Base-by-base conservation (phyloP, 2,888 invertebrate species). In the Aleiodes alternator region DNA sequence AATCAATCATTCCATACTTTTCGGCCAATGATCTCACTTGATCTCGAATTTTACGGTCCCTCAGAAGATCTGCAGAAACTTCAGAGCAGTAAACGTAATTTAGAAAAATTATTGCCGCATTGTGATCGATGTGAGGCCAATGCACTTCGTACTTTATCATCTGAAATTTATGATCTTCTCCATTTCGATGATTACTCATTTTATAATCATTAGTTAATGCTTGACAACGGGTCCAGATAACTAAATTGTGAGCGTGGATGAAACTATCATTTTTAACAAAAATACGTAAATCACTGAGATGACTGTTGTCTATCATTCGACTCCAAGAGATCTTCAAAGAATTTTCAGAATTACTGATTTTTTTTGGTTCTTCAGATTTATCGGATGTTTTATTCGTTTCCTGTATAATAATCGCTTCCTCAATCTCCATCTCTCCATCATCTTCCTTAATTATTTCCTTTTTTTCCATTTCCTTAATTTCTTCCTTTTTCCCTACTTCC, bases 241-340 rank as follows among this genome's bases (percentile, higher is more conserved):
- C 89, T 43, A 91, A 79, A 81, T 87, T 90, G 79, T 91, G 91
- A 57, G 87, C 89, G 82, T 87, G 88, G 77, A 91, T 88, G 50
- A 88, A 83, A 76, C 83, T 84, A 66, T 86, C 84, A 73, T 87
- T 83, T 66, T 89, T 85, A 1, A 88, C 86, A 74, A 87, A 85
- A 50, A 91, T 82, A 16, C 87, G 83, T 11, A 91, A 73, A 80
- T 91, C 91, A 83, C 91, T 91, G 77, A 88, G 84, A 55, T 84
- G 80, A 74, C 84, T 86, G 38, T 87, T 85, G 74, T 88, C 88
- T 6, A 90, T 75, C 48, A 87, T 79, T 75, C 82, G 82, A 34
- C 81, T 77, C 90, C 90, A 90, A 74, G 89, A 87, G 14, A 71
- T 68, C n/a, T 81, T 79, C 50, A 85, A 16, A 72, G 76, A 80